These are phyloP conservation scores for Andrena camellia DNA, from an alignment of 2,888 invertebrate genomes.

Conservation along the genomic window DNA sequence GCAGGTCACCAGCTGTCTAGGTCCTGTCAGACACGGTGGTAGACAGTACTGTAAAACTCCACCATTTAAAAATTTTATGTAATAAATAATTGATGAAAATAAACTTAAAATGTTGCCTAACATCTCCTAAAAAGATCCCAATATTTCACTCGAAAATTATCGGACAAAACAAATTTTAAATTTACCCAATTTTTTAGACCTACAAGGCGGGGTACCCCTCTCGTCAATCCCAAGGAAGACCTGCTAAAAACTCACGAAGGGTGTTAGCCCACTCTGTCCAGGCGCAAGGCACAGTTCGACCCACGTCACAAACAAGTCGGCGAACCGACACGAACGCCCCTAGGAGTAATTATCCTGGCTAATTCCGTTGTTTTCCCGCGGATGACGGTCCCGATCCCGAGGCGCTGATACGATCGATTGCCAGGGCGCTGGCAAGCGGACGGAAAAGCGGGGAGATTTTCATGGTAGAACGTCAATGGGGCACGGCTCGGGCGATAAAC, in stretches of 20 bases:
- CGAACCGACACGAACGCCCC: constrained; percentile 9
- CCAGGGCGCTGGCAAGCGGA: constrained; percentile 20
- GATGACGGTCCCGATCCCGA: constrained; percentile 41
- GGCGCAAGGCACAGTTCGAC: constrained; percentile 18
- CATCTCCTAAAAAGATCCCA: too few relatives aligned
- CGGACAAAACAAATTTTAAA: background rate
- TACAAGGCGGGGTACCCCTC: too few relatives aligned
- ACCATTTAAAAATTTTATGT: background rate
- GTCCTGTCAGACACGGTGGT: background rate
- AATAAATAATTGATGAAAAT: too few relatives aligned
- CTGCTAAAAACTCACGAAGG: background rate
- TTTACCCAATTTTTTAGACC: background rate
- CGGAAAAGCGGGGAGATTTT: constrained; percentile 40
- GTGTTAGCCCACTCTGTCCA: background rate
- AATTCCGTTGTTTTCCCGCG: constrained; percentile 55
- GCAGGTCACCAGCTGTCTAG: background rate
- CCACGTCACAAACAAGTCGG: constrained; percentile 40
- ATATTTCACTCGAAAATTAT: too few relatives aligned
- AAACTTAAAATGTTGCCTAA: too few relatives aligned
- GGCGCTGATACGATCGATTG: constrained; percentile 46
- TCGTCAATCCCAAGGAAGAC: too few relatives aligned
- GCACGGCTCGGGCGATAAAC: constrained; percentile 60
- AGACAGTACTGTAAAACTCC: background rate
- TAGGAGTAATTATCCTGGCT: constrained; percentile 43
- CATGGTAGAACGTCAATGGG: constrained; percentile 6